Evolutionary conservation across 1,140 invertebrate species (phyloP).

Genomic region (Caenorhabditis remanei): DNA sequence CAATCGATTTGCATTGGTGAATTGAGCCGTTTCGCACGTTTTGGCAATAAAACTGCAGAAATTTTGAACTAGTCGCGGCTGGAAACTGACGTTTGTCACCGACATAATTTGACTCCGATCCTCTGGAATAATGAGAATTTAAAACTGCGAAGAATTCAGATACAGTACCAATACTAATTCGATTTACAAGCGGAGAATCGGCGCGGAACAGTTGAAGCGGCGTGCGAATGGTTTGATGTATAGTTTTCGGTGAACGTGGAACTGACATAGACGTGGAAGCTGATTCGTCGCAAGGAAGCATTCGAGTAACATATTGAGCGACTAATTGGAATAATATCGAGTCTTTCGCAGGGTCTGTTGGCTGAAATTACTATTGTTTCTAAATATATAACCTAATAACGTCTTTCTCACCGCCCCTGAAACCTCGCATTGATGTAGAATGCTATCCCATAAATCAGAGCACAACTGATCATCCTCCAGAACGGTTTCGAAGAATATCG

Average conservation of each 20-base stretch:
- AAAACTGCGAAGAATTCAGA: background rate
- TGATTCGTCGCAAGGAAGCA: conserved; percentile 48
- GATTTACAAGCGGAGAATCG: conserved; percentile 53
- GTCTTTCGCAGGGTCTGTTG: conserved; percentile 37
- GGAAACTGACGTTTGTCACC: conserved; percentile 21
- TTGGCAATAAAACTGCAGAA: conserved; percentile 42
- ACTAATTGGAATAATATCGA: conserved; percentile 34
- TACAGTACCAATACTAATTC: conserved; percentile 49
- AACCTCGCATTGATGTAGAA: conserved; percentile 30
- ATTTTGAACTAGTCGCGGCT: background rate
- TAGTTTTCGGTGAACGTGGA: conserved; percentile 15
- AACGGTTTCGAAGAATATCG: conserved; percentile 27
- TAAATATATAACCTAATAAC: background rate
- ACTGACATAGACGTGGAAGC: conserved; percentile 11
- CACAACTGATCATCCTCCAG: conserved; percentile 29
- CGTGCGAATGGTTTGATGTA: conserved; percentile 42
- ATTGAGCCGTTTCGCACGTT: background rate
- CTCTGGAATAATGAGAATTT: background rate
- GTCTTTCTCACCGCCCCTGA: background rate
- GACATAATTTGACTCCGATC: conserved; percentile 46
- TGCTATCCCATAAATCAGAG: conserved; percentile 23
- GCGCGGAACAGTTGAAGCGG: conserved; percentile 55
- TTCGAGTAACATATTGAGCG: conserved; percentile 49
- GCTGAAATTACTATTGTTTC: background rate
- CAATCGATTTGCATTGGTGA: conserved; percentile 16